These are phyloP conservation scores for Cylas formicarius DNA, from an alignment of 1,140 invertebrate genomes.

Conservation along the genomic window DNA sequence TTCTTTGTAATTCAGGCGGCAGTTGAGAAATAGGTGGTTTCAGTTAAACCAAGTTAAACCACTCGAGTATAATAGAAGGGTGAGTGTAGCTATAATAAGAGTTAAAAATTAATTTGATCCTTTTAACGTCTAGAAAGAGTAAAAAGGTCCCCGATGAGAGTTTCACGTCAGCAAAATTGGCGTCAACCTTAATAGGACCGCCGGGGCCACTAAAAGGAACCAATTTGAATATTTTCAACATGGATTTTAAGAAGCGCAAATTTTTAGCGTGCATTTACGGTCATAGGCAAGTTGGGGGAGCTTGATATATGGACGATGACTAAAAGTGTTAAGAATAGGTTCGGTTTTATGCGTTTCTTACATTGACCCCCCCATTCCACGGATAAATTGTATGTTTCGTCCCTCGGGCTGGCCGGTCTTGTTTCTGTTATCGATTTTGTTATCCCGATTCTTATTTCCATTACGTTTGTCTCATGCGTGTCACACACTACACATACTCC, in stretches of 20 bases:
- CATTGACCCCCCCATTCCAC: conserved; percentile 17
- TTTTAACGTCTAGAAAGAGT: conserved; percentile 32
- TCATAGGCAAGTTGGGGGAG: conserved; percentile 21
- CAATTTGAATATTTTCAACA: conserved; percentile 47
- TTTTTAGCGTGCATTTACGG: conserved; percentile 39
- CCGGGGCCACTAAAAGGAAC: conserved; percentile 42
- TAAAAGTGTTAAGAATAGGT: conserved; percentile 21
- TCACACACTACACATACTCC: no score
- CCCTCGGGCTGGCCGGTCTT: no score
- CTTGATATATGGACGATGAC: conserved; percentile 25
- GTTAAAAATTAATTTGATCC: conserved; percentile 35
- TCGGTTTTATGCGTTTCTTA: no score
- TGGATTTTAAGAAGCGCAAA: conserved; percentile 46
- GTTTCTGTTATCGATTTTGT: no score
- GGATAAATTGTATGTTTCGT: no score
- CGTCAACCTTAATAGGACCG: conserved; percentile 45
- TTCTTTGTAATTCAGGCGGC: no score
- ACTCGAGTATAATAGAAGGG: conserved; percentile 3
- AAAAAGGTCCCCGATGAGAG: conserved; percentile 35
- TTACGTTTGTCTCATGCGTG: no score
- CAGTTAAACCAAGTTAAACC: no score
- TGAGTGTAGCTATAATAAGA: conserved; percentile 4
- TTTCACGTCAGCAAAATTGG: conserved; percentile 45
- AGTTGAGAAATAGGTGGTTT: no score
- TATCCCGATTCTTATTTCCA: no score